Conservation (phyloP, 1,140 invertebrate species). For the Idris sp. region DNA sequence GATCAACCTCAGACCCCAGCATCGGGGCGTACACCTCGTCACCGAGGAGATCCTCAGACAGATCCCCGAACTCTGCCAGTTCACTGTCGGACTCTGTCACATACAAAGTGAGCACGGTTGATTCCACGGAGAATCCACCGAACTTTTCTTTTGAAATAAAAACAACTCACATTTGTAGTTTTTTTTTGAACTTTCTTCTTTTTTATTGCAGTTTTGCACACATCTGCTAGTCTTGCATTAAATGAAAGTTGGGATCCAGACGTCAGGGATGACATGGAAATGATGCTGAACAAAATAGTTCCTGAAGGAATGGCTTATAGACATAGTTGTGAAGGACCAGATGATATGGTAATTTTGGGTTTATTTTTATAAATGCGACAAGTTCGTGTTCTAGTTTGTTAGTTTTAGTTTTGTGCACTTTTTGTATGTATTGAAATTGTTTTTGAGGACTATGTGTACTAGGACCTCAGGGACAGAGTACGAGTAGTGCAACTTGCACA, state of each 20-base stretch:
- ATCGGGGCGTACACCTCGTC: slow-evolving; percentile 95
- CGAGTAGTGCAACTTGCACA: too few relatives aligned
- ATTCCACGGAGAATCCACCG: too few relatives aligned
- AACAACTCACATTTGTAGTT: too few relatives aligned
- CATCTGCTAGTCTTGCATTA: slow-evolving; percentile 96
- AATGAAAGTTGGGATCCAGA: slow-evolving; percentile 99
- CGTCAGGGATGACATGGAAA: slow-evolving; percentile 98
- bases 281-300: slow-evolving; percentile 99
- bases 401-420: too few relatives aligned
- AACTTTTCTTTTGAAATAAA: too few relatives aligned
- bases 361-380: too few relatives aligned
- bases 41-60: slow-evolving; percentile 96
- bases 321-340: slow-evolving; percentile 97
- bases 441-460: too few relatives aligned
- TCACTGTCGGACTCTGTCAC: slow-evolving; percentile 95
- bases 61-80: slow-evolving; percentile 94
- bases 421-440: too few relatives aligned
- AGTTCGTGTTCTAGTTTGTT: too few relatives aligned
- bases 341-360: slow-evolving; percentile 91
- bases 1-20: slow-evolving; percentile 95
- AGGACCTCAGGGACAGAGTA: too few relatives aligned
- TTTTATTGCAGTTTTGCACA: slow-evolving; percentile 98
- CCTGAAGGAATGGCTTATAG: slow-evolving; percentile 96
- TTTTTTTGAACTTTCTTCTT: too few relatives aligned
- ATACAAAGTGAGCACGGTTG: slow-evolving; percentile 98